phyloP scores from a whole-genome alignment of 2,113 vertebrate genomes.

The Eonycteris spelaea region DNA sequence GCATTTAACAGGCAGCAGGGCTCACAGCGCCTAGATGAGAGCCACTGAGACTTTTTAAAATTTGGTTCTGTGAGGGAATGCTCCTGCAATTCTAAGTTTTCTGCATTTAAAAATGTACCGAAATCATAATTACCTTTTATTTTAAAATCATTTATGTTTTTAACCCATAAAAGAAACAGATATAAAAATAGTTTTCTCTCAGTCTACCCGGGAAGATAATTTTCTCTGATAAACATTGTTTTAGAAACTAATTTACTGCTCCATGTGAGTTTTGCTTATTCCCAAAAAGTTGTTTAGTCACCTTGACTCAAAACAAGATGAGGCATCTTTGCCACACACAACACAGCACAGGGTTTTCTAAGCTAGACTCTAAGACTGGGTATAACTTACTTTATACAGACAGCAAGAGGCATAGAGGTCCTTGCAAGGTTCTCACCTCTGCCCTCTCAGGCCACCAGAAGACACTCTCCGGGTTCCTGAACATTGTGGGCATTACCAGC shows the following conservation, averaged over 20 bases:
- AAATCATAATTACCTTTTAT: background rate
- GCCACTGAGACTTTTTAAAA: background rate
- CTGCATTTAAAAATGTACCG: background rate
- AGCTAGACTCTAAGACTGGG: background rate
- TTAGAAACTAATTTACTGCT: background rate
- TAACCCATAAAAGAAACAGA: conserved; percentile 28
- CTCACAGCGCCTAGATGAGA: background rate
- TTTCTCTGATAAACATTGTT: background rate
- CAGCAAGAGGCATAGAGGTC: background rate
- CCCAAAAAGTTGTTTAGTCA: background rate
- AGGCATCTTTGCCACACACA: background rate
- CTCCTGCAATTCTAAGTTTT: background rate
- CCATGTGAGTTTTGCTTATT: background rate
- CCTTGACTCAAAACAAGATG: conserved; percentile 5
- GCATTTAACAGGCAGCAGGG: background rate
- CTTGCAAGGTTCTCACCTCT: background rate
- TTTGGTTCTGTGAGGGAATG: background rate
- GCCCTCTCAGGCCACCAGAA: background rate
- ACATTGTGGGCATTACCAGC: background rate
- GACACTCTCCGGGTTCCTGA: background rate
- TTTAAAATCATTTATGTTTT: conserved; percentile 2
- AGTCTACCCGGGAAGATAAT: background rate
- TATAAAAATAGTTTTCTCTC: conserved; percentile 9
- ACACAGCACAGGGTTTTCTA: background rate
- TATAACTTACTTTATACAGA: background rate